Percentiles rank a stretch among this genome's conserved stretches.
These are phyloP conservation scores for Balaenoptera acutorostrata DNA, from an alignment of 2,113 vertebrate genomes.

Conservation along the genomic window DNA sequence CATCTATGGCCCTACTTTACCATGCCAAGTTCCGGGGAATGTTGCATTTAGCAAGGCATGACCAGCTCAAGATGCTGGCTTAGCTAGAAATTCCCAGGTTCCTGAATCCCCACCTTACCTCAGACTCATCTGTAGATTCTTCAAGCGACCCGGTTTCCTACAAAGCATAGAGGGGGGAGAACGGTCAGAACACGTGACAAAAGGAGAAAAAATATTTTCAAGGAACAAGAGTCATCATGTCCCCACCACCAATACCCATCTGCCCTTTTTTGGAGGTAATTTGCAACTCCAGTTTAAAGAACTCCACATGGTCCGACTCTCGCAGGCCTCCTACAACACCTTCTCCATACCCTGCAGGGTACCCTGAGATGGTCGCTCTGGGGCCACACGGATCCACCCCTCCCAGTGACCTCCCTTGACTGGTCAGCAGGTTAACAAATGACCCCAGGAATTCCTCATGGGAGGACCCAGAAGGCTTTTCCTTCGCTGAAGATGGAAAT, in stretches of 20 bases:
- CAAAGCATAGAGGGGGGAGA: constrained; percentile 49
- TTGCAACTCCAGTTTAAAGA: not conserved
- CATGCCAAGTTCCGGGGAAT: not conserved
- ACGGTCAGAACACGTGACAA: constrained; percentile 53
- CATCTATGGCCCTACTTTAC: not conserved
- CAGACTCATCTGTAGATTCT: constrained; percentile 95
- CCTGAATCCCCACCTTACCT: constrained; percentile 84
- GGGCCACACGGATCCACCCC: not conserved
- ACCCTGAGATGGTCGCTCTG: not conserved
- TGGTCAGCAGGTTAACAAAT: not conserved
- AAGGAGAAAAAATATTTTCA: constrained; percentile 4
- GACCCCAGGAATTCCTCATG: not conserved
- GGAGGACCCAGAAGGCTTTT: not conserved
- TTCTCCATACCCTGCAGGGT: not conserved
- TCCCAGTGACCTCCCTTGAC: not conserved
- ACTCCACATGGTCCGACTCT: not conserved
- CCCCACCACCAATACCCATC: not conserved
- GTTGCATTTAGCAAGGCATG: not conserved
- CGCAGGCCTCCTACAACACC: not conserved
- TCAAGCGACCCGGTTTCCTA: constrained; percentile 87
- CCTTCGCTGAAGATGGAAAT: not conserved
- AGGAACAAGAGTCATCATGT: not conserved
- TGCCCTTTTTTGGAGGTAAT: not conserved
- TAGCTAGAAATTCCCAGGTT: not conserved
- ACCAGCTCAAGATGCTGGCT: not conserved